These are phyloP conservation scores for Rhynchophorus ferrugineus DNA, from an alignment of 1,140 invertebrate genomes.

Conservation along the genomic window DNA sequence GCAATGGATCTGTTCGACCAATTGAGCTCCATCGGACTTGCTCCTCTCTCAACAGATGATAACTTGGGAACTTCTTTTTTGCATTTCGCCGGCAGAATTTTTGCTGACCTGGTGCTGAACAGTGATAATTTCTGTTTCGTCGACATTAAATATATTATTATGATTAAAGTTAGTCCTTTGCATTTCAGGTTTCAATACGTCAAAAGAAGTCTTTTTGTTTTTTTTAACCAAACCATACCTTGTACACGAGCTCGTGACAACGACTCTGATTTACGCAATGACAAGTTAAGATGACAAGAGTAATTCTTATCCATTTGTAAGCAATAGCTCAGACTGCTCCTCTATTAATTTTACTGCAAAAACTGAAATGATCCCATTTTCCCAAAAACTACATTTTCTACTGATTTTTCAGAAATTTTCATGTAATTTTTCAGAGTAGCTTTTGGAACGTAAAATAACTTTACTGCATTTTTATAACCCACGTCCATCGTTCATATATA, in stretches of 20 bases:
- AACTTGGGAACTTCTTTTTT: not conserved
- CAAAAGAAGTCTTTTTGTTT: constrained; percentile 4
- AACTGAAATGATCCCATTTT: not conserved
- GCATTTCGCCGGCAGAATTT: constrained; percentile 2
- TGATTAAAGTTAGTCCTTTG: constrained; percentile 3
- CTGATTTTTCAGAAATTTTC: constrained; percentile 3
- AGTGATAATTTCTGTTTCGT: constrained; percentile 2
- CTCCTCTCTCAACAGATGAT: not conserved
- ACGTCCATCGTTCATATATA: too few relatives aligned
- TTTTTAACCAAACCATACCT: not conserved
- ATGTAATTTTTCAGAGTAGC: not conserved
- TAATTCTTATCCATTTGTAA: not conserved
- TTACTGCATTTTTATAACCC: too few relatives aligned
- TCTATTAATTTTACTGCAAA: not conserved
- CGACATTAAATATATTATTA: constrained; percentile 1
- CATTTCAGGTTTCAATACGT: constrained; percentile 1
- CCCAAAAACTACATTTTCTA: not conserved
- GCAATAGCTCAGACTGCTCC: not conserved
- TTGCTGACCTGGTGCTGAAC: constrained; percentile 3
- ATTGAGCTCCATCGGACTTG: too few relatives aligned
- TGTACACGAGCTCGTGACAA: not conserved
- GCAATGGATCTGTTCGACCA: too few relatives aligned
- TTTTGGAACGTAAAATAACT: too few relatives aligned
- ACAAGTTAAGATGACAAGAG: not conserved
- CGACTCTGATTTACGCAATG: constrained; percentile 1